phyloP scores from a whole-genome alignment of 2,888 invertebrate genomes.

The Augochlorella aurata region DNA sequence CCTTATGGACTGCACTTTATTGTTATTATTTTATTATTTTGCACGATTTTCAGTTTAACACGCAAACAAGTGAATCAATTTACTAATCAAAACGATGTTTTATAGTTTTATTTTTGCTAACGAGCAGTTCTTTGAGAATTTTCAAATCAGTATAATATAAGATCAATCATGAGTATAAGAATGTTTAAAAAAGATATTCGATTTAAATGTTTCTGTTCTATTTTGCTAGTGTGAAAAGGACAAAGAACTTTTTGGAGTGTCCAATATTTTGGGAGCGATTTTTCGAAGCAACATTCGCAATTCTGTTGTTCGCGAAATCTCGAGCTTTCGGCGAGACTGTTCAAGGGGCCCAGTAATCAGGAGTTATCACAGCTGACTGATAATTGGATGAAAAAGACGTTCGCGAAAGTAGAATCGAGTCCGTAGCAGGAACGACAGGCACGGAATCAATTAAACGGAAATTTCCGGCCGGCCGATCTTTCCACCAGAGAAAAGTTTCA shows the following conservation, averaged over 20 bases:
- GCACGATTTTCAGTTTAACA: too few species aligned
- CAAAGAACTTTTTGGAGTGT: background rate
- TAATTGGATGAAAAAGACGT: constrained; percentile 24
- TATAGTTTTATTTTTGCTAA: too few species aligned
- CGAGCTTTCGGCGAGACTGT: background rate
- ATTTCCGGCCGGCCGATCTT: constrained; percentile 63
- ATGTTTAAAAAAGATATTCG: background rate
- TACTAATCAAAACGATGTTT: too few species aligned
- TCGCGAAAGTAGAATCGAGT: constrained; percentile 19
- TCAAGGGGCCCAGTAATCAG: background rate
- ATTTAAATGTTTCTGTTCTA: background rate
- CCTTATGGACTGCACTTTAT: too few species aligned
- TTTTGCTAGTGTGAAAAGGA: background rate
- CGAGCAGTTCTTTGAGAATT: too few species aligned
- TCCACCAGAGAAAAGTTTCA: constrained; percentile 50
- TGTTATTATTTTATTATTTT: too few species aligned
- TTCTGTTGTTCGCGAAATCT: background rate
- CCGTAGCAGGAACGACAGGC: constrained; percentile 4
- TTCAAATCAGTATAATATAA: too few species aligned
- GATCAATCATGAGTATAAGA: background rate
- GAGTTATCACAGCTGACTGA: constrained; percentile 14
- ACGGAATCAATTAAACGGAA: constrained; percentile 67
- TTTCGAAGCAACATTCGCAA: background rate
- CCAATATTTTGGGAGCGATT: background rate
- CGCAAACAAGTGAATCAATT: too few species aligned